These are phyloP conservation scores for Campoletis sonorensis DNA, from an alignment of 1,140 invertebrate genomes.

Conservation along the genomic window DNA sequence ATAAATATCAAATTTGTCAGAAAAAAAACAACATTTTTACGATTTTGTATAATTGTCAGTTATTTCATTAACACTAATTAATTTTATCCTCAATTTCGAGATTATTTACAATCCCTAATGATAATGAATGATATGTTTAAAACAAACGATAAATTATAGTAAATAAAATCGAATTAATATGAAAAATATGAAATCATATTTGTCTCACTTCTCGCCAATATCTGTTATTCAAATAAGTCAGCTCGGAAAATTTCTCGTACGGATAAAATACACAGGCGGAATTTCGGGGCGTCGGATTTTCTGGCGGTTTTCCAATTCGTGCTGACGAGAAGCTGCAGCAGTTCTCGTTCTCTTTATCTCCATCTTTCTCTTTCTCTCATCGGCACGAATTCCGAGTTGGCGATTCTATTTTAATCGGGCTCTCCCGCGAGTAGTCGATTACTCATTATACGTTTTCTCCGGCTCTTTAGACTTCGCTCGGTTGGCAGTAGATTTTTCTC, in stretches of 20 bases:
- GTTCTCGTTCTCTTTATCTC: no score
- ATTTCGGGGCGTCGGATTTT: conserved; percentile 39
- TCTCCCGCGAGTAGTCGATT: conserved; percentile 55
- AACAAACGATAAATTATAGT: no score
- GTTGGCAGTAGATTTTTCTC: background rate
- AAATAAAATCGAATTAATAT: no score
- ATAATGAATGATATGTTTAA: no score
- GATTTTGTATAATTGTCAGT: no score
- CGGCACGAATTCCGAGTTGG: conserved; percentile 49
- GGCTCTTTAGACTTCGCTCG: background rate
- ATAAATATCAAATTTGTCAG: no score
- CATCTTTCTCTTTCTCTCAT: conserved; percentile 9
- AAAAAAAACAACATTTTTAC: no score
- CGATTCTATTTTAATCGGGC: conserved; percentile 58
- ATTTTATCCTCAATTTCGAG: no score
- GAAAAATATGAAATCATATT: no score
- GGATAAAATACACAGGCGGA: conserved; percentile 5
- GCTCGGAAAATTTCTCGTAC: conserved; percentile 5
- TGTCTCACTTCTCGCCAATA: background rate
- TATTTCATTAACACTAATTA: no score
- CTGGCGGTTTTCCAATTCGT: conserved; percentile 55
- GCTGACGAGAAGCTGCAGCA: conserved; percentile 33
- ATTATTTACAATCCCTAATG: no score
- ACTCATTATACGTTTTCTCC: conserved; percentile 53
- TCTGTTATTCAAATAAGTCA: conserved; percentile 10